Evolutionary conservation across 1,140 invertebrate genomes (phyloP).

Genomic region (Choristoneura fumiferana): DNA sequence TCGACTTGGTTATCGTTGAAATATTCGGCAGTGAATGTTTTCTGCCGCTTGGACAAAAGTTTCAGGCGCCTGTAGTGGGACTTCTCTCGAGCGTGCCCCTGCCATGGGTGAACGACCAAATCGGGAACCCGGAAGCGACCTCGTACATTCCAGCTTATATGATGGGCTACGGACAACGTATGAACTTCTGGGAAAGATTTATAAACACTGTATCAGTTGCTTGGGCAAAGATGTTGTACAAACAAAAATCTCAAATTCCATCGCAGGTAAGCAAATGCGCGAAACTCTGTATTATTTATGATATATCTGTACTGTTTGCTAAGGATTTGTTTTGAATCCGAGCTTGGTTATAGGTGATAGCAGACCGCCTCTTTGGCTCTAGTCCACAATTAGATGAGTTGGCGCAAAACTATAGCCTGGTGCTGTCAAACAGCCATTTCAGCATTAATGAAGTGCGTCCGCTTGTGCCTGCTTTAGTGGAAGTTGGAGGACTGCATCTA

Average conservation of each 20-base stretch:
- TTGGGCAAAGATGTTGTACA: constrained; percentile 58
- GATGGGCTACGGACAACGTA: constrained; percentile 72
- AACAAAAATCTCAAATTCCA: constrained; percentile 61
- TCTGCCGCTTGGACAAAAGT: constrained; percentile 76
- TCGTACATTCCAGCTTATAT: constrained; percentile 81
- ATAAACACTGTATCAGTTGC: constrained; percentile 74
- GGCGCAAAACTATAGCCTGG: constrained; percentile 79
- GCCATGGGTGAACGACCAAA: constrained; percentile 81
- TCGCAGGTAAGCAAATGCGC: constrained; percentile 56
- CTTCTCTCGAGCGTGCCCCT: constrained; percentile 79
- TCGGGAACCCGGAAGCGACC: constrained; percentile 81
- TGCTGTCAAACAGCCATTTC: constrained; percentile 82
- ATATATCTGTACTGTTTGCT: not conserved
- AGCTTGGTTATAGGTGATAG: constrained; percentile 47
- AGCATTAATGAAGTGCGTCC: constrained; percentile 80
- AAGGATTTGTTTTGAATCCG: not conserved
- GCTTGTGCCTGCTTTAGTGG: constrained; percentile 78
- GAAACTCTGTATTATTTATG: constrained; percentile 7
- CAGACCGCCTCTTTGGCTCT: constrained; percentile 69
- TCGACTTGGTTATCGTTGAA: constrained; percentile 84
- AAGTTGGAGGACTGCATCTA: constrained; percentile 80
- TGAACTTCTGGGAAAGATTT: constrained; percentile 81
- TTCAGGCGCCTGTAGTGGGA: constrained; percentile 80
- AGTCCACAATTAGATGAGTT: constrained; percentile 76
- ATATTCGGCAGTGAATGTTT: constrained; percentile 84